Evolutionary conservation across 2,113 vertebrate genomes (phyloP).

Genomic region (Prionailurus viverrinus): DNA sequence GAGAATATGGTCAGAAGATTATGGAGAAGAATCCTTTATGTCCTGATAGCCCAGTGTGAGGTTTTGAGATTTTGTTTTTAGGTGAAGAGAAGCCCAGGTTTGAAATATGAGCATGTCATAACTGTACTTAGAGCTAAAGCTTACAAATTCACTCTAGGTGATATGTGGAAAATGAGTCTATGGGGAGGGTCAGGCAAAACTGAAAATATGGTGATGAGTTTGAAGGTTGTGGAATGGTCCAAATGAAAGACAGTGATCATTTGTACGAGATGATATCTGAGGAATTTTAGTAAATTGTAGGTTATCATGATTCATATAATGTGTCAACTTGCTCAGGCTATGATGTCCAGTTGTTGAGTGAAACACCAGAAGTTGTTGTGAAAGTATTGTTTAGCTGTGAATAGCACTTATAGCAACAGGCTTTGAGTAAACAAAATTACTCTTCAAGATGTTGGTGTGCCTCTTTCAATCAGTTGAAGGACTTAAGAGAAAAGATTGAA

Average conservation of each 20-base stretch:
- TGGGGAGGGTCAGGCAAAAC: rapidly evolving
- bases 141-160: neutral
- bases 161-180: neutral
- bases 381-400: neutral
- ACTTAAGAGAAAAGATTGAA: neutral
- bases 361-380: neutral
- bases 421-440: neutral
- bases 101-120: neutral
- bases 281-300: neutral
- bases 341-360: neutral
- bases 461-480: neutral
- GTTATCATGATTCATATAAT: neutral
- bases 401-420: neutral
- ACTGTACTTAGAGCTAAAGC: neutral
- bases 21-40: neutral
- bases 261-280: neutral
- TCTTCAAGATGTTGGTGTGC: neutral
- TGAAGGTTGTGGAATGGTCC: neutral
- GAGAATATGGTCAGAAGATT: neutral
- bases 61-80: neutral
- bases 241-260: neutral
- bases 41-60: neutral
- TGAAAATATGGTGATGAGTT: neutral
- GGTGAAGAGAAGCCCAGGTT: neutral
- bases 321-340: neutral